Conservation (phyloP, 2,113 vertebrate genomes). For the Saguinus imperator region DNA sequence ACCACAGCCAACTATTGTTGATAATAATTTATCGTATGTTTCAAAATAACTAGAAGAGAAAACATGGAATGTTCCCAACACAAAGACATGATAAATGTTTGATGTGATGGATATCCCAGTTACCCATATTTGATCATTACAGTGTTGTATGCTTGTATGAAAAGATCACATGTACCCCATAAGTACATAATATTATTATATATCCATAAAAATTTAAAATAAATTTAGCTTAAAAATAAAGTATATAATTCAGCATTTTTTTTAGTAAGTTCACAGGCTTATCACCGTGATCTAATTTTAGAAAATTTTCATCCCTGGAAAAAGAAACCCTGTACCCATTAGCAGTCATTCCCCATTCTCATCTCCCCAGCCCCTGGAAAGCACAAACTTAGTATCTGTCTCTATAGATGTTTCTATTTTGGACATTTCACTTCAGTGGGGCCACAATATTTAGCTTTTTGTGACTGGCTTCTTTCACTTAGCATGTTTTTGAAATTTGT, state of each 20-base stretch:
- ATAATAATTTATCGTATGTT: too few relatives aligned
- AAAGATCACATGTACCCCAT: too few relatives aligned
- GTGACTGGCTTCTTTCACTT: constrained; percentile 3
- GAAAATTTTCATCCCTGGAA: neutral
- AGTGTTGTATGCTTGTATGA: too few relatives aligned
- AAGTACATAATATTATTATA: too few relatives aligned
- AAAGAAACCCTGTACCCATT: constrained; percentile 1
- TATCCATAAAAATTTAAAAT: too few relatives aligned
- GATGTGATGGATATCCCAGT: too few relatives aligned
- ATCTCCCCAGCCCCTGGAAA: neutral
- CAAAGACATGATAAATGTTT: too few relatives aligned
- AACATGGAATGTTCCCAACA: too few relatives aligned
- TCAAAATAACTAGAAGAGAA: too few relatives aligned
- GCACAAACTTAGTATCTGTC: constrained; percentile 5
- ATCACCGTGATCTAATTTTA: neutral
- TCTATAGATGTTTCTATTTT: neutral
- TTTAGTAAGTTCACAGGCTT: constrained; percentile 8
- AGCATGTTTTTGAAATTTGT: constrained; percentile 3
- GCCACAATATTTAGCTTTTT: constrained; percentile 19
- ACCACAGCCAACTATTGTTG: too few relatives aligned
- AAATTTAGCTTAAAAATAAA: neutral
- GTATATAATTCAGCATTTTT: neutral
- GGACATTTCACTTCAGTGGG: neutral
- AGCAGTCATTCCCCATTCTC: neutral
- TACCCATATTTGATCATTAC: too few relatives aligned